Evolutionary conservation across 2,888 invertebrate species (phyloP).

Genomic region (Heteromyza rotundicornis): DNA sequence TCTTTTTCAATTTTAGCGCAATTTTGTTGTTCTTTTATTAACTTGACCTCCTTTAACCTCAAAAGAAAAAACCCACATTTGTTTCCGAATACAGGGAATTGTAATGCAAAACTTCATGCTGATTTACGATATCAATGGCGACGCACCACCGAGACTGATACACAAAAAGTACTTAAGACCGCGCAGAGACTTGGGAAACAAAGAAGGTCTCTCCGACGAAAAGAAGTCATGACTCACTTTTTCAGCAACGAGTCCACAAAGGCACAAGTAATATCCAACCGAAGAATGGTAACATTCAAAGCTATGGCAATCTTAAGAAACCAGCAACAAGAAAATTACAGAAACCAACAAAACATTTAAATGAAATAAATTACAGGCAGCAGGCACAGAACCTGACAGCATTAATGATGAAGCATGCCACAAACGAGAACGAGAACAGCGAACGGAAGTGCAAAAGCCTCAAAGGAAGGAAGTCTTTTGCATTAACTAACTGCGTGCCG

Average conservation of each 20-base stretch:
- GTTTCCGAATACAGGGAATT: background rate
- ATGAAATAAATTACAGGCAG: background rate
- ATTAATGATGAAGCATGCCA: background rate
- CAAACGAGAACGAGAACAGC: background rate
- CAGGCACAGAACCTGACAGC: background rate
- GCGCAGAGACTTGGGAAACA: background rate
- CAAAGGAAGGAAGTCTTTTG: background rate
- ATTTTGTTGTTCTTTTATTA: background rate
- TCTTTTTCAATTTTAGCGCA: background rate
- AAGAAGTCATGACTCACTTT: background rate
- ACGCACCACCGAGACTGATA: background rate
- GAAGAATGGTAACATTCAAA: too few relatives aligned
- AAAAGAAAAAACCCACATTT: slow-evolving; percentile 20
- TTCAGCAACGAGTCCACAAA: background rate
- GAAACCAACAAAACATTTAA: too few relatives aligned
- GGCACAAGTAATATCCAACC: too few relatives aligned
- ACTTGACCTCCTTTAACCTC: slow-evolving; percentile 27
- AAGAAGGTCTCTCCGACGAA: background rate
- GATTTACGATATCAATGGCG: slow-evolving; percentile 16
- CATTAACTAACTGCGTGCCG: background rate
- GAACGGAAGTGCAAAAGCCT: background rate
- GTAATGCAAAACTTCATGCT: slow-evolving; percentile 19
- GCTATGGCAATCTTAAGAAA: too few relatives aligned
- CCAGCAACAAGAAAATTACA: too few relatives aligned
- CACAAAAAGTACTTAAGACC: background rate